Conservation (phyloP, 2,797 vertebrate genomes). For the Pagetopsis macropterus region DNA sequence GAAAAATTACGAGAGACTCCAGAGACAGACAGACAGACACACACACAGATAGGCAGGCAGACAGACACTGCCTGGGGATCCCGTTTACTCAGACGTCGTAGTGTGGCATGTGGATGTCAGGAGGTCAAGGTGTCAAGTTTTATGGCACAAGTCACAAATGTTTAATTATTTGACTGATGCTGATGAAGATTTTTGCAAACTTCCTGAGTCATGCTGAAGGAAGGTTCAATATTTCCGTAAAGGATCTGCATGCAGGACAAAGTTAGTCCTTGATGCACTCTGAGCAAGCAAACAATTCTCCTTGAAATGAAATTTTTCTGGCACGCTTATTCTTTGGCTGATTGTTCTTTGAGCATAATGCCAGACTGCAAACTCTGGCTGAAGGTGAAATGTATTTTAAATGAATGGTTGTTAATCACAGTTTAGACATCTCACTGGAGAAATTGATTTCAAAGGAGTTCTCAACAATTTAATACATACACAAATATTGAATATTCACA, state of each 20-base stretch:
- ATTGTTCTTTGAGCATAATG: constrained; percentile 25
- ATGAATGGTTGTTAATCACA: constrained; percentile 45
- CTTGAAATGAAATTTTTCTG: constrained; percentile 32
- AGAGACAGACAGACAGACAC: background rate
- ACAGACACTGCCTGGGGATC: constrained; percentile 7
- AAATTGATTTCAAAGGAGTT: constrained; percentile 18
- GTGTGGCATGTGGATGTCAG: constrained; percentile 35
- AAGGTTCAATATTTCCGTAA: background rate
- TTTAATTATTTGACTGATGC: background rate
- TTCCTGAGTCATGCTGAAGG: constrained; percentile 24
- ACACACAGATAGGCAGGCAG: background rate
- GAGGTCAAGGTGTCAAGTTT: constrained; percentile 28
- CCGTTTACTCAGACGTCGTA: constrained; percentile 47
- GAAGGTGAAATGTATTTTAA: constrained; percentile 36
- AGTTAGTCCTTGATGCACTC: constrained; percentile 58
- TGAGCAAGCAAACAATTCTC: constrained; percentile 47
- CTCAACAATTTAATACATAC: background rate
- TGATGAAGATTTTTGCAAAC: background rate
- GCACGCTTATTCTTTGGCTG: constrained; percentile 33
- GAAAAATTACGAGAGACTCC: background rate
- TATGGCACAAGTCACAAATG: background rate
- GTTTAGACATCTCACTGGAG: constrained; percentile 14
- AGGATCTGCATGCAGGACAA: constrained; percentile 28
- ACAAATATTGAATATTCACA: constrained; percentile 11
- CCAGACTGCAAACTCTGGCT: constrained; percentile 49